Percentiles rank a stretch among this genome's conserved stretches.
Conservation (phyloP, 2,797 vertebrate species). For the Sternotherus odoratus region DNA sequence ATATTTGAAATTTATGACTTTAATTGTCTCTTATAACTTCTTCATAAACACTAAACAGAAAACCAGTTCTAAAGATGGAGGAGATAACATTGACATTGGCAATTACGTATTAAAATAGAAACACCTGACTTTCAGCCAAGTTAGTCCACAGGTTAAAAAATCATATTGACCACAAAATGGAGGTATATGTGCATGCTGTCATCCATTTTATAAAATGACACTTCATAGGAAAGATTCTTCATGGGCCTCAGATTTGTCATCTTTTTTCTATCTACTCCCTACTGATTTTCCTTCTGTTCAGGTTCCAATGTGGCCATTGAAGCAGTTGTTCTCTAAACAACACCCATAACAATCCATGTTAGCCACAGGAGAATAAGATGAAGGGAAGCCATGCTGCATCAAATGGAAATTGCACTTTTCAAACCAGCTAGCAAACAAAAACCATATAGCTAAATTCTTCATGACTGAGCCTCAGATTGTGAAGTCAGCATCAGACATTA, state of each 20-base stretch:
- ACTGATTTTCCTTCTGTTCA: background rate
- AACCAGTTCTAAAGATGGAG: constrained; percentile 60
- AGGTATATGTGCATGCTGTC: constrained; percentile 20
- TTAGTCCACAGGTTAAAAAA: constrained; percentile 31
- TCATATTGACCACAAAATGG: constrained; percentile 41
- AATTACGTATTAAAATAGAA: constrained; percentile 55
- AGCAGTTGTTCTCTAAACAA: constrained; percentile 60
- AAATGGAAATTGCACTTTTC: constrained; percentile 74
- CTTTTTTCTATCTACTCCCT: background rate
- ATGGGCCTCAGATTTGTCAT: constrained; percentile 49
- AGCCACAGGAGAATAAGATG: constrained; percentile 30
- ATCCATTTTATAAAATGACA: constrained; percentile 21
- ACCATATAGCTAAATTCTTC: constrained; percentile 62
- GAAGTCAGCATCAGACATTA: constrained; percentile 65
- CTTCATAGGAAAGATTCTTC: constrained; percentile 30
- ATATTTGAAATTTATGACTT: constrained; percentile 63
- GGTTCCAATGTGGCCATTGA: constrained; percentile 36
- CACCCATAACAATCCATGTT: constrained; percentile 28
- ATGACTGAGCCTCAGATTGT: constrained; percentile 52
- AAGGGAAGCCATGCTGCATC: constrained; percentile 61
- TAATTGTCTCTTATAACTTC: constrained; percentile 63
- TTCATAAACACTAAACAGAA: constrained; percentile 73
- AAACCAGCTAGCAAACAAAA: constrained; percentile 73
- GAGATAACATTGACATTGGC: constrained; percentile 58
- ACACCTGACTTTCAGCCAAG: constrained; percentile 21